phyloP scores from a whole-genome alignment of 2,113 vertebrate species.

The Motacilla alba region DNA sequence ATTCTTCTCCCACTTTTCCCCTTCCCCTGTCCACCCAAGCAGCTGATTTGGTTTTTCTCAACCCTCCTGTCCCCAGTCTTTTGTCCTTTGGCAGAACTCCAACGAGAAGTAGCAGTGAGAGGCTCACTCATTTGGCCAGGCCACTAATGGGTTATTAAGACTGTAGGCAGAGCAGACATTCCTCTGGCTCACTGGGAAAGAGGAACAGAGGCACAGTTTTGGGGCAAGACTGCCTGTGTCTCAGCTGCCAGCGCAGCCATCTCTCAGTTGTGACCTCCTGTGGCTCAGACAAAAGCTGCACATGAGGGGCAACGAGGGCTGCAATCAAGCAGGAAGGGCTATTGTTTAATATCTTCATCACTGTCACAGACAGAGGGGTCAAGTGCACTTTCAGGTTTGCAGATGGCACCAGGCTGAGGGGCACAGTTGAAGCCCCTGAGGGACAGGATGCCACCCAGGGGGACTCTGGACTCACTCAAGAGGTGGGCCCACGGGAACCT shows the following conservation, averaged over 20 bases:
- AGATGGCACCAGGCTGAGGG: not conserved
- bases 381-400: not conserved
- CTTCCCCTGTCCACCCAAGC: not conserved
- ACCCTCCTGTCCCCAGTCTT: conserved; percentile 36
- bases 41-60: not conserved
- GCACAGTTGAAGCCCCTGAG: rapidly evolving
- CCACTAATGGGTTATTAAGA: conserved; percentile 58
- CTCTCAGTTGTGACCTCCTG: not conserved
- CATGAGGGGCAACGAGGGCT: rapidly evolving
- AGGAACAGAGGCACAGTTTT: not conserved
- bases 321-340: not conserved
- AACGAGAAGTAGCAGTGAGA: conserved; percentile 34
- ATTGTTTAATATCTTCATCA: not conserved
- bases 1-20: not conserved
- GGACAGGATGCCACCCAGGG: not conserved
- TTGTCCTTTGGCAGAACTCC: conserved; percentile 67
- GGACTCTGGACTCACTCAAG: rapidly evolving
- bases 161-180: conserved; percentile 23
- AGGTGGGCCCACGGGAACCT: not conserved
- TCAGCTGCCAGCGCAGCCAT: rapidly evolving
- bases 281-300: not conserved
- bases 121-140: conserved; percentile 57
- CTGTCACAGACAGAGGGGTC: not conserved
- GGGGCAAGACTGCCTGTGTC: not conserved
- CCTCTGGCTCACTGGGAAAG: conserved; percentile 47